These are phyloP conservation scores for Darevskia mixta DNA, from an alignment of 2,797 vertebrate species.

Conservation along the genomic window DNA sequence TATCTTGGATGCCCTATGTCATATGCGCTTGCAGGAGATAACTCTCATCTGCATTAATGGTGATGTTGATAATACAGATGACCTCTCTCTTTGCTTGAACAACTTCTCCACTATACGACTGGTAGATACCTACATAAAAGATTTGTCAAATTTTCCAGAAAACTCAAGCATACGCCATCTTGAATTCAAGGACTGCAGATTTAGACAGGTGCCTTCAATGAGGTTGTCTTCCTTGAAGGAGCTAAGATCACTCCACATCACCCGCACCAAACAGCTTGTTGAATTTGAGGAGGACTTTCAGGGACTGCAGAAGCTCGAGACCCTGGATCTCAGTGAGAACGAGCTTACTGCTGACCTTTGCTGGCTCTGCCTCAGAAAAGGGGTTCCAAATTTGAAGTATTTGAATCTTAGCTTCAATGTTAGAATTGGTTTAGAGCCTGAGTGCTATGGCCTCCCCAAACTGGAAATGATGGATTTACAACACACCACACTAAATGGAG, in stretches of 20 bases:
- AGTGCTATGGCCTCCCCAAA: conserved; percentile 66
- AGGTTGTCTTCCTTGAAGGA: conserved; percentile 68
- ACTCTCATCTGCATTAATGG: conserved; percentile 19
- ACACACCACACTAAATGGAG: conserved; percentile 66
- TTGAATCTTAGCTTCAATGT: conserved; percentile 82
- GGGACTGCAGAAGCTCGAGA: conserved; percentile 63
- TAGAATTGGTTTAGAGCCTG: conserved; percentile 60
- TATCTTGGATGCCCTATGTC: conserved; percentile 75
- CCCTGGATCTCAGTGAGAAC: conserved; percentile 80
- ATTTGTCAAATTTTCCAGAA: not conserved
- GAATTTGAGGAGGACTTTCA: not conserved
- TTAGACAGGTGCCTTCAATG: conserved; percentile 47
- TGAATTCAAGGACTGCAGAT: conserved; percentile 49
- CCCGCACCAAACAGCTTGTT: conserved; percentile 14
- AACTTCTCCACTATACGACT: conserved; percentile 73
- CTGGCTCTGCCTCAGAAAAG: conserved; percentile 39
- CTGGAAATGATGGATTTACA: conserved; percentile 78
- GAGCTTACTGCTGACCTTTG: conserved; percentile 53
- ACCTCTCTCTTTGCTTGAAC: conserved; percentile 68
- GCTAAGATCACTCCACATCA: conserved; percentile 70
- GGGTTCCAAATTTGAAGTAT: conserved; percentile 68
- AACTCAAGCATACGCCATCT: conserved; percentile 66
- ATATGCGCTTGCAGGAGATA: conserved; percentile 76
- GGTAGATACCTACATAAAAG: not conserved
- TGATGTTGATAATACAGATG: not conserved